These are phyloP conservation scores for Drosophila ficusphila DNA, from an alignment of 1,140 invertebrate genomes.

Conservation along the genomic window DNA sequence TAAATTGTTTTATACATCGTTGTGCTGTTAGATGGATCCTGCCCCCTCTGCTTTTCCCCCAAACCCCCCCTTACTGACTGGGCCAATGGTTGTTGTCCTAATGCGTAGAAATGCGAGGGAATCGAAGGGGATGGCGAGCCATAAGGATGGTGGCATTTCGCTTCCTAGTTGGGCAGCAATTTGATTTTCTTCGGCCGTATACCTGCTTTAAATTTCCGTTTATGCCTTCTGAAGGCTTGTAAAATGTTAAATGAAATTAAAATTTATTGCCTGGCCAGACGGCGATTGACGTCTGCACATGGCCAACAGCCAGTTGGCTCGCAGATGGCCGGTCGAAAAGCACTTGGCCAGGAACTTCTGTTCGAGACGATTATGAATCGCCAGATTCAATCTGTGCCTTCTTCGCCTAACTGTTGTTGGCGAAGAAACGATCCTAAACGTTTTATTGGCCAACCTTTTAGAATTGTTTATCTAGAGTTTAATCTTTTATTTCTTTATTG, in stretches of 20 bases:
- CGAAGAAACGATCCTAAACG: not conserved
- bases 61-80: constrained; percentile 9
- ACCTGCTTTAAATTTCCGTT: constrained; percentile 78
- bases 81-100: constrained; percentile 76
- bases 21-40: constrained; percentile 65
- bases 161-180: constrained; percentile 71
- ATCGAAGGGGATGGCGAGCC: constrained; percentile 29
- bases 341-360: constrained; percentile 39
- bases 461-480: constrained; percentile 33
- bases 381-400: constrained; percentile 25
- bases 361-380: constrained; percentile 43
- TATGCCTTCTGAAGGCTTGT: constrained; percentile 81
- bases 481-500: constrained; percentile 29
- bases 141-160: constrained; percentile 50
- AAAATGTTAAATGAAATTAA: constrained; percentile 83
- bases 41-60: not conserved
- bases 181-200: constrained; percentile 46
- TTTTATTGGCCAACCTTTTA: constrained; percentile 33
- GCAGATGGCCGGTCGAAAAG: constrained; percentile 42
- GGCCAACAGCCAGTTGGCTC: constrained; percentile 15
- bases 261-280: constrained; percentile 73
- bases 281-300: constrained; percentile 72
- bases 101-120: constrained; percentile 57
- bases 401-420: constrained; percentile 36
- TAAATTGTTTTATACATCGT: constrained; percentile 81